Base-by-base conservation (phyloP, 2,797 vertebrate species). In the Acipenser oxyrinchus region DNA sequence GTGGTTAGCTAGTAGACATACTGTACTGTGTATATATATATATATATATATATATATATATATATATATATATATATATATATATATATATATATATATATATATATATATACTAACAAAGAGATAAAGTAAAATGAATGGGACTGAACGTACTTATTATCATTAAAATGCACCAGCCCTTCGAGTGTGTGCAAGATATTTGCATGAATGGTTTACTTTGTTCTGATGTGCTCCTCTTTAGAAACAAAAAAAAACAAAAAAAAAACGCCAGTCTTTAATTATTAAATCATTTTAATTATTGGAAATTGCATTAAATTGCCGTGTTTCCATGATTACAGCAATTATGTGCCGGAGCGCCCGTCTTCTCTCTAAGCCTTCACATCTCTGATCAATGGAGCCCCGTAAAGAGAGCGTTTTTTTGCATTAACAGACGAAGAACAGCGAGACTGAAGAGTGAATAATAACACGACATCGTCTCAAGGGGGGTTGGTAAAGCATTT, bases 121-220 rank as follows among this genome's bases (percentile, higher is more conserved):
- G 23, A 37, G 23, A 37, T 37, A 37, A 3, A 37, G 23, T 37
- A 37, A 37, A 37, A 37, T 37, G 23, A 37, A 37, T 37, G 23
- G 23, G 23, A 37, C 23, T 37, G 23, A 37, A 37, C 3, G 23
- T 3, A 37, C 23, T 37, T 37, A 58, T 58, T 58, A n/a, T 48
- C 4, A 7, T 70, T 12, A 63, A 67, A 66, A 67, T 70, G 63
- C 15, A 66, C 50, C 11, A 15, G n/a, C 8, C n/a, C 6, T 51
- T 15, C 4, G 13, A 51, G 49, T 10, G 55, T 58, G 13, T 58
- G 6, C 11, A 18, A 1, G 6, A 51, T 71, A 59, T n/a, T 52
- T 15, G 51, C 53, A 67, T 64, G 52, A 63, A 48, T 15, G 10
- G 48, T 37, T 52, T 63, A 57, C 52, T 67, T 51, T 60, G 48